These are phyloP conservation scores for Drosophila repletoides DNA, from an alignment of 1,140 invertebrate species.

Conservation along the genomic window DNA sequence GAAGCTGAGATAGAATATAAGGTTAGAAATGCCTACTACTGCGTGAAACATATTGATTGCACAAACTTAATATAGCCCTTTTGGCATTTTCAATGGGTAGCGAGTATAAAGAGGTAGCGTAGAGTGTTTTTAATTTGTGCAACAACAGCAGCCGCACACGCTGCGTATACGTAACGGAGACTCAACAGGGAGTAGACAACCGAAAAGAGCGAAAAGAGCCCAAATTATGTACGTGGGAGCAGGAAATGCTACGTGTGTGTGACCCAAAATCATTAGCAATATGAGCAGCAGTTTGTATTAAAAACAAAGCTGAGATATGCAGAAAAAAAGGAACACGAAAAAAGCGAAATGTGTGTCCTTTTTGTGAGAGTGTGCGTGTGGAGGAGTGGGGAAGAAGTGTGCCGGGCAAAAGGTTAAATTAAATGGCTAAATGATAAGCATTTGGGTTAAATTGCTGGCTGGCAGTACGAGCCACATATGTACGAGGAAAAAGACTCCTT, in stretches of 20 bases:
- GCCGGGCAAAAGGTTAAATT: slow-evolving; percentile 75
- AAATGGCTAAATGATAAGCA: slow-evolving; percentile 81
- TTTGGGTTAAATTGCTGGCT: slow-evolving; percentile 74
- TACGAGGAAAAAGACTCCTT: slow-evolving; percentile 12
- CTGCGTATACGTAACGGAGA: slow-evolving; percentile 53
- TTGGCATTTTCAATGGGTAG: too few relatives aligned
- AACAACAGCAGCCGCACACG: slow-evolving; percentile 26
- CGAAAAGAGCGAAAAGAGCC: slow-evolving; percentile 7
- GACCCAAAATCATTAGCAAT: slow-evolving; percentile 81
- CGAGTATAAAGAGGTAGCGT: slow-evolving; percentile 36
- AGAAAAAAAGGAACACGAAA: slow-evolving; percentile 31
- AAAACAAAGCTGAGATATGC: slow-evolving; percentile 74
- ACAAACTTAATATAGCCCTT: too few relatives aligned
- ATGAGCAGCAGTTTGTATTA: slow-evolving; percentile 79
- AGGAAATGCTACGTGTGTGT: slow-evolving; percentile 51
- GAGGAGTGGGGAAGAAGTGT: not conserved
- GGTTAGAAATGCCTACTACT: too few relatives aligned
- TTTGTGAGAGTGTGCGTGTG: slow-evolving; percentile 25
- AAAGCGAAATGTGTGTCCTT: slow-evolving; percentile 7
- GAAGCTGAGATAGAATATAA: too few relatives aligned
- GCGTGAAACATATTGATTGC: too few relatives aligned
- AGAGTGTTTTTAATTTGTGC: slow-evolving; percentile 71
- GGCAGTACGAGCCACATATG: slow-evolving; percentile 9
- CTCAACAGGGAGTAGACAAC: slow-evolving; percentile 8
- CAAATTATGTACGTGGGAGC: slow-evolving; percentile 62